phyloP scores from a whole-genome alignment of 2,888 invertebrate genomes.

The Macrosoma leucophasiata region DNA sequence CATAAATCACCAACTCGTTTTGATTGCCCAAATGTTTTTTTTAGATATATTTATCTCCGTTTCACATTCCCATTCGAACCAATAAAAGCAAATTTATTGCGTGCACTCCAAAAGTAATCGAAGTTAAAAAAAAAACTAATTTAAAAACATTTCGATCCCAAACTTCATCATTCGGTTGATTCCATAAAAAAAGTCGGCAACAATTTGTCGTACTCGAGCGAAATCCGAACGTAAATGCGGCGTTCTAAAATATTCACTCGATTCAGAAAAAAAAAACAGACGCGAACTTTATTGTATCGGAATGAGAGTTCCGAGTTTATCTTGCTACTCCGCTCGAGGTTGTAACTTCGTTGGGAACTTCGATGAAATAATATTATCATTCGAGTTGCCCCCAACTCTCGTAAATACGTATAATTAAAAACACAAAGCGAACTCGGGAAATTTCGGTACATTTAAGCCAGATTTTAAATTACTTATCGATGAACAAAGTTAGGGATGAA shows the following conservation, averaged over 20 bases:
- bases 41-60: too few species aligned
- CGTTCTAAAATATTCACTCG: constrained; percentile 52
- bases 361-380: constrained; percentile 56
- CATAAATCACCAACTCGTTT: too few species aligned
- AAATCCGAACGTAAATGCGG: constrained; percentile 49
- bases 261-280: constrained; percentile 41
- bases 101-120: too few species aligned
- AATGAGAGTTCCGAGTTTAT: constrained; percentile 52
- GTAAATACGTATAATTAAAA: constrained; percentile 33
- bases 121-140: constrained; percentile 14
- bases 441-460: constrained; percentile 9
- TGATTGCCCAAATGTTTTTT: too few species aligned
- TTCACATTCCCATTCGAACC: too few species aligned
- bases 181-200: constrained; percentile 37
- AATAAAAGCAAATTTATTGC: too few species aligned
- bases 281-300: constrained; percentile 48
- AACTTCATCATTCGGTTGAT: constrained; percentile 22
- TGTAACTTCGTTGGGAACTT: constrained; percentile 44
- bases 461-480: too few species aligned
- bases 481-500: too few species aligned
- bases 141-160: constrained; percentile 19
- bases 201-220: constrained; percentile 45
- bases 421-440: constrained; percentile 18
- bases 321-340: constrained; percentile 35
- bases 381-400: constrained; percentile 28